phyloP scores from a whole-genome alignment of 2,797 vertebrate species.

The Gymnocypris eckloni region DNA sequence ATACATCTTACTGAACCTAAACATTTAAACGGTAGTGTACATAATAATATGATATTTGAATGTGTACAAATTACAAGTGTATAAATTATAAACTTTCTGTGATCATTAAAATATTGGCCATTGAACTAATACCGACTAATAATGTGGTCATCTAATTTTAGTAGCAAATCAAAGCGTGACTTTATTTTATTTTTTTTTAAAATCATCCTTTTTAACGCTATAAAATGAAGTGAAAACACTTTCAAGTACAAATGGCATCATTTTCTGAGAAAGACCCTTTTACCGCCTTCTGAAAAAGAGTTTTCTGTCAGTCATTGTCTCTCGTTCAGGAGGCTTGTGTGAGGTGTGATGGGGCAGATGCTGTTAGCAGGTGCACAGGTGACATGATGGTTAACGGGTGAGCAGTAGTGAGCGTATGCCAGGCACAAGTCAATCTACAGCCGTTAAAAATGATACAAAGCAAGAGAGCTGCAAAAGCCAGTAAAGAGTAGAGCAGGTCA shows the following conservation, averaged over 20 bases:
- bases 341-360: conserved; percentile 7
- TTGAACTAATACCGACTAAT: neutral
- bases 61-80: neutral
- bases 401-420: neutral
- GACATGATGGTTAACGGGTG: conserved; percentile 8
- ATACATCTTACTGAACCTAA: neutral
- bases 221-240: neutral
- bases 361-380: conserved; percentile 25
- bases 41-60: neutral
- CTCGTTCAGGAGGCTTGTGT: conserved; percentile 11
- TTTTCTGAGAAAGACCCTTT: conserved; percentile 2
- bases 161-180: neutral
- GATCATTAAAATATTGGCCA: neutral
- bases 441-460: neutral
- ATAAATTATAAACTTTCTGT: neutral
- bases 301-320: neutral
- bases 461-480: conserved; percentile 11
- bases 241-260: neutral
- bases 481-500: conserved; percentile 2
- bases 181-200: no score
- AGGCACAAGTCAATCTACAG: conserved; percentile 31
- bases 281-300: conserved; percentile 67
- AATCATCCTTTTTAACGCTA: neutral
- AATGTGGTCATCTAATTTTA: neutral
- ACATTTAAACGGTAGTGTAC: neutral